Evolutionary conservation across 2,888 invertebrate species (phyloP), one percentile per base, ranked within the genome.

Genomic region (Nowickia ferox): DNA sequence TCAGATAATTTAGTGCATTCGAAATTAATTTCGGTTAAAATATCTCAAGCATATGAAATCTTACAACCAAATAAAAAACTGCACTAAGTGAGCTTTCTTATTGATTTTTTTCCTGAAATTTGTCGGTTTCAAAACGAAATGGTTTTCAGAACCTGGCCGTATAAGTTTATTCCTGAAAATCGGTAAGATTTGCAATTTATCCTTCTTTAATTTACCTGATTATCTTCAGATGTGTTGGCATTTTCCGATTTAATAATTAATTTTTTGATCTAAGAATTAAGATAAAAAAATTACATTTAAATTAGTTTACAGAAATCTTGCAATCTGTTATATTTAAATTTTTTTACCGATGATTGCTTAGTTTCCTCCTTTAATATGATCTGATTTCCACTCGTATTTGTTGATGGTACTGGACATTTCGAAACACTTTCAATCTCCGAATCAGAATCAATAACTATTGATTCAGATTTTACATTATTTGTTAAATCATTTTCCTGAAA

Each of bases 221-320:
- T 40, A n/a, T 9, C 19, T 10, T 57, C 44, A 38, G 65, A 6
- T 17, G 30, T 0, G 1, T 0, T 8, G 9, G 40, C 2, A 19
- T 42, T 13, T 71, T 84, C 80, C 1, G 59, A 63, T 76, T 84
- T 80, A 40, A 80, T 84, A 17, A 22, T 48, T 17, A 74, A 22
- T 55, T 84, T 61, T 75, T 40, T 42, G 19, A 55, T 48, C 84
- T 84, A 17, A 40, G 59, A 63, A 30, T 22, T 38, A n/a, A 10
- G 22, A 19, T 22, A 6, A 42, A 9, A 42, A 40, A 11, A 30
- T 8, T 30, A 9, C 1, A 55, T n/a, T 42, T 17, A 19, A 0
- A 13, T 19, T 22, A 6, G 4, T 42, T 46, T 65, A 30, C 1
- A 30, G 9, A 22, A 63, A 40, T 15, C 1, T 30, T 3, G 15